Base-by-base conservation (phyloP, 2,113 vertebrate genomes). In the Shinisaurus crocodilurus region DNA sequence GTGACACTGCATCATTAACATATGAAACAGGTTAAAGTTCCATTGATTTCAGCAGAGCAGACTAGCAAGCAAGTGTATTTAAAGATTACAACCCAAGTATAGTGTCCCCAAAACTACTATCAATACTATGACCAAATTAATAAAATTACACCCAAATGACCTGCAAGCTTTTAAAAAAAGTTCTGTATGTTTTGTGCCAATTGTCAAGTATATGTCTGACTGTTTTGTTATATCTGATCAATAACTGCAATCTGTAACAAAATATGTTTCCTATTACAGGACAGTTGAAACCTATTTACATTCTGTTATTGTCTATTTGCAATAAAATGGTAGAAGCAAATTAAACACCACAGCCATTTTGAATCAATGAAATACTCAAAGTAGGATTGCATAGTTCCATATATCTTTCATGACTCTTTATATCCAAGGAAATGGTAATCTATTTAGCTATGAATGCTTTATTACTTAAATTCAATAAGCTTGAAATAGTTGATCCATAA, bases 401-500 rank as follows among this genome's bases (percentile, higher is more conserved):
- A 93, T 75, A 82, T 90, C 77, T 94, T 92, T 93, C 3, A 25
- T 79, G 23, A 87, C 67, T 91, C 79, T 91, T 94, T 92, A 93
- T 88, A 90, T 89, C 87, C 88, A 93, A 82, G 89, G 85, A 95
- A 96, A 94, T 67, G 82, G 89, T 92, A 96, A 95, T 94, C 90
- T 95, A 96, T 94, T 96, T 95, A 93, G 86, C 91, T 89, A 96
- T 92, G 90, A 95, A 92, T 93, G 91, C 91, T 95, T 95, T 92
- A 95, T 92, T 93, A 93, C 88, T 95, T 92, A 92, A 92, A 92
- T 89, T 92, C 92, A 92, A 83, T 94, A 93, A 93, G 50, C 63
- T 89, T 87, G 92, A 93, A 96, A 95, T 83, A 91, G 75, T 76
- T 91, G 43, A 88, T 92, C 84, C 87, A 95, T 93, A 95, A 93